Evolutionary conservation across 2,113 vertebrate genomes (phyloP).

Genomic region (Rafetus swinhoei): DNA sequence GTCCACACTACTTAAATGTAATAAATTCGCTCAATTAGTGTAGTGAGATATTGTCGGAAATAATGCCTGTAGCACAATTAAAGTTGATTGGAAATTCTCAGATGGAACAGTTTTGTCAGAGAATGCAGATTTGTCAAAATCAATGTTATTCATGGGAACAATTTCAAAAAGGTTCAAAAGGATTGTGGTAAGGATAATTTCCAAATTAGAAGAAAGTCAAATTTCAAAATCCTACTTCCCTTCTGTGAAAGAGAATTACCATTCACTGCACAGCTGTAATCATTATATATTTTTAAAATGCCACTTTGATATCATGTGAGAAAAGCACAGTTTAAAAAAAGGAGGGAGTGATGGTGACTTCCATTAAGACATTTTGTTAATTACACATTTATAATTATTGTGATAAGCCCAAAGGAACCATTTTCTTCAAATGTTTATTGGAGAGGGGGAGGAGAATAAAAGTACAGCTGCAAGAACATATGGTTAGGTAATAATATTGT

Average conservation of each 20-base stretch:
- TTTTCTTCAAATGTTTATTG: constrained; percentile 34
- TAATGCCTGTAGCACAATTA: background rate
- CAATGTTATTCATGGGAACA: background rate
- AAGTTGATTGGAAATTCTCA: background rate
- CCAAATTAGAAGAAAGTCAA: background rate
- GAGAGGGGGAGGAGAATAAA: background rate
- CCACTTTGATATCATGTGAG: background rate
- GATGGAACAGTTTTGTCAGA: background rate
- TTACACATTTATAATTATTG: constrained; percentile 1
- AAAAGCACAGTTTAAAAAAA: background rate
- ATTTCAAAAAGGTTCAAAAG: background rate
- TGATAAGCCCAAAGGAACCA: background rate
- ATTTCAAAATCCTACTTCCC: background rate
- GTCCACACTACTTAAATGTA: background rate
- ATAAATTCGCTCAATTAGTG: background rate
- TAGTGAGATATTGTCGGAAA: background rate
- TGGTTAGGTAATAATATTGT: constrained; percentile 20
- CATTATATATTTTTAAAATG: background rate
- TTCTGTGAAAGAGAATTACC: background rate
- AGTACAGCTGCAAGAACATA: constrained; percentile 4
- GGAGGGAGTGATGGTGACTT: background rate
- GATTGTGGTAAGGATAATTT: background rate
- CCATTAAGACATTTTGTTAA: constrained; percentile 31
- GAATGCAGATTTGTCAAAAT: background rate
- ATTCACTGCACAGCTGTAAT: background rate